phyloP scores from a whole-genome alignment of 2,888 invertebrate genomes.

The Drosophila greeni region DNA sequence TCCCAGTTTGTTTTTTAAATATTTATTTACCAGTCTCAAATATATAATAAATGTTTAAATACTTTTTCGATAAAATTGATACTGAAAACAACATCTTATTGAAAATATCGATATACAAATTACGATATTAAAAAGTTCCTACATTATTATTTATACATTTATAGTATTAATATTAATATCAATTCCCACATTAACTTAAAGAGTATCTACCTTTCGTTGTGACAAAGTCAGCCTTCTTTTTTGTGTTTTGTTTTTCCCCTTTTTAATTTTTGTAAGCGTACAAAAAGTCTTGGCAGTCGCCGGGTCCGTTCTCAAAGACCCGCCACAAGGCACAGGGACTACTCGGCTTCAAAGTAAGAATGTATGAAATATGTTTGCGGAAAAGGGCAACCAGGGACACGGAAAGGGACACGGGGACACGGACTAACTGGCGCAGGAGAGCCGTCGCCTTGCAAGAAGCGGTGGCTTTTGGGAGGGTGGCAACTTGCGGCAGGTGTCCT shows the following conservation, averaged over 20 bases:
- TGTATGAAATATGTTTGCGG: conserved; percentile 64
- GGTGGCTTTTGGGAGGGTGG: conserved; percentile 11
- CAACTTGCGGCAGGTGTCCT: conserved; percentile 69
- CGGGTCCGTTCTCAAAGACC: conserved; percentile 45
- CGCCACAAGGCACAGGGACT: conserved; percentile 32
- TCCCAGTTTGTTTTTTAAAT: no score
- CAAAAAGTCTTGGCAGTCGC: conserved; percentile 33
- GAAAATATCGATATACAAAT: no score
- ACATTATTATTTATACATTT: no score
- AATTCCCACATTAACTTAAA: background rate
- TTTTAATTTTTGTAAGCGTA: conserved; percentile 22
- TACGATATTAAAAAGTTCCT: no score
- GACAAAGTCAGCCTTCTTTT: no score
- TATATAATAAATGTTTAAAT: no score
- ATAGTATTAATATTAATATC: no score
- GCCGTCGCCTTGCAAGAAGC: conserved; percentile 14
- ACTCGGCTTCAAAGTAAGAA: conserved; percentile 63
- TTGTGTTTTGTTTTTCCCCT: background rate
- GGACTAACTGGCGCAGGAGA: conserved; percentile 36
- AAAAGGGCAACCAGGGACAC: conserved; percentile 49
- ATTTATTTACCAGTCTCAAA: no score
- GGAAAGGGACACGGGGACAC: background rate
- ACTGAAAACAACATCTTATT: no score
- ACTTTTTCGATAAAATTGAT: no score
- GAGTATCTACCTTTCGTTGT: background rate